These are phyloP conservation scores for Elegia similella DNA, from an alignment of 2,888 invertebrate species.

Conservation along the genomic window DNA sequence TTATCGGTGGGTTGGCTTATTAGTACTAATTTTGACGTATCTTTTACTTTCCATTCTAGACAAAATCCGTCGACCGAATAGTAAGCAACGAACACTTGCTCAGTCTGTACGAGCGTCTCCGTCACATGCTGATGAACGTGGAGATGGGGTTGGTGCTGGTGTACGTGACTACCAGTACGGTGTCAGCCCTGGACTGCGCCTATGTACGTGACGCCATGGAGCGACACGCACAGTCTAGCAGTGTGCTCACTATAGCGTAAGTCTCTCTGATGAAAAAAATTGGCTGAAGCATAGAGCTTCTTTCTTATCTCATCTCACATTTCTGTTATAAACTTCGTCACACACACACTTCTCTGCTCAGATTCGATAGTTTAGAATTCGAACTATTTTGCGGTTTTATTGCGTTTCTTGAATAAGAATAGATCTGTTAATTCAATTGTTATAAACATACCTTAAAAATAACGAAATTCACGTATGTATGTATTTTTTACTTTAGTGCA, in stretches of 20 bases:
- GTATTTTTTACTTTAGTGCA: too few species aligned
- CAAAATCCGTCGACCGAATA: conserved; percentile 26
- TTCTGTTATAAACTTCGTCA: too few species aligned
- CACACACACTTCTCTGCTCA: too few species aligned
- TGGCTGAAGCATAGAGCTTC: too few species aligned
- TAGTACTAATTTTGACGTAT: background rate
- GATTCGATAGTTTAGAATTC: too few species aligned
- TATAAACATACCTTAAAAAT: too few species aligned
- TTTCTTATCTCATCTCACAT: too few species aligned
- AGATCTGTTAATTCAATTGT: too few species aligned
- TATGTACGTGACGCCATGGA: conserved; percentile 65
- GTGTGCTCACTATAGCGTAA: conserved; percentile 19
- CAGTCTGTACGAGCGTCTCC: conserved; percentile 49
- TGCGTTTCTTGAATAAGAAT: too few species aligned
- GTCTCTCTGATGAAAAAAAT: background rate
- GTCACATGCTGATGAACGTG: conserved; percentile 54
- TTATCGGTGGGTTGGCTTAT: background rate
- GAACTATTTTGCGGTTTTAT: too few species aligned
- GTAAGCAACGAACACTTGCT: conserved; percentile 42
- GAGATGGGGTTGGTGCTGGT: conserved; percentile 82
- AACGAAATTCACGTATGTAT: too few species aligned
- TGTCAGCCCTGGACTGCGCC: conserved; percentile 77
- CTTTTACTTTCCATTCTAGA: conserved; percentile 11
- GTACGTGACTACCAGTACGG: conserved; percentile 81
- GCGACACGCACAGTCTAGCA: conserved; percentile 41